Evolutionary conservation across 2,113 vertebrate species (phyloP), one percentile per base, ranked within the genome.

Genomic region (Psittacus erithacus): DNA sequence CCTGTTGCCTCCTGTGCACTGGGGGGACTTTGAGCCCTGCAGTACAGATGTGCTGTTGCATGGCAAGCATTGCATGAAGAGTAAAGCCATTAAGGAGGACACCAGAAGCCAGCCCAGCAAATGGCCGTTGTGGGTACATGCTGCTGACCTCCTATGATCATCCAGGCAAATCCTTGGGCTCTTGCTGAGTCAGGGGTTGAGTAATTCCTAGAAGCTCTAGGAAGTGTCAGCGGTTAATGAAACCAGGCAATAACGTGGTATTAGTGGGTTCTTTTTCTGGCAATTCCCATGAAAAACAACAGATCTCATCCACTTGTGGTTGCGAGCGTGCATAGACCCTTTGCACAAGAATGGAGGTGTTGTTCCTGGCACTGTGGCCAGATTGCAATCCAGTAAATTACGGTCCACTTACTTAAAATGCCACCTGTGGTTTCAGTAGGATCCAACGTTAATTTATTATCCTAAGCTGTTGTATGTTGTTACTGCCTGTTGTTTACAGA

Each of bases 181-280:
- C 2, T 0, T 76, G 78, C 94, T 74, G 92, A 96, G 79, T 88
- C 90, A 81, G 70, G 70, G 43, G 9, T 91, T 88, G 84, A 84
- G 91, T 82, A 94, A 90, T 90, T 95, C 90, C 82, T 94, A 80
- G 90, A 95, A 92, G 76, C 79, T 79, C 69, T 68, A 76, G 78
- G 77, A 97, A 93, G 28, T 67, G 71, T 94, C 73, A 65, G 92
- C 0, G 2, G 87, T 86, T 95, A 92, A 93, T 88, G 93, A 94
- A 93, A 81, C 68, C 49, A 38, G 43, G 82, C 93, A 80, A 44
- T 81, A 90, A 55, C 18, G 12, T 64, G 90, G 88, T 64, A 86
- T 91, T 93, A 88, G 95, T 55, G 92, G 92, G 39, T 78, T 94
- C 62, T 92, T 78, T 65, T 86, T 88, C 82, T 92, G 52, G 60